Base-by-base conservation (phyloP, 92 coral and sea anemone genomes). In the Phenganax marumi region DNA sequence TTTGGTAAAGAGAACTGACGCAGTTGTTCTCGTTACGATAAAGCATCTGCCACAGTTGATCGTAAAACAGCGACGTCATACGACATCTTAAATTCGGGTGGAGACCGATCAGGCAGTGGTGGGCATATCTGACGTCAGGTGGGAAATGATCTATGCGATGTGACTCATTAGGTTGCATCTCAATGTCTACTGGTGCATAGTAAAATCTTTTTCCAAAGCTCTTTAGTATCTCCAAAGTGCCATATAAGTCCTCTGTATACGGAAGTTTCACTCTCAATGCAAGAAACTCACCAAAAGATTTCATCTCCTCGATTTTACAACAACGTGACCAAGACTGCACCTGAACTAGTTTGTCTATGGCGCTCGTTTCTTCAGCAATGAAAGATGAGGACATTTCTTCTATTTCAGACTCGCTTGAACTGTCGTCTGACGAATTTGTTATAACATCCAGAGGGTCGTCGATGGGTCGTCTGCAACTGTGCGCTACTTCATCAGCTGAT, bases 31-130 rank as follows among this genome's bases (percentile, higher is more conserved):
- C 81, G 60, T 83, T 85, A 22, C 19, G 49, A 66, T 66, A 25
- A 55, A 77, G 61, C 49, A 52, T 72, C 24, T 73, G 16, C 16
- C 89, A 88, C 21, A 93, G 84, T 7, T 33, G 18, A 76, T 73
- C 26, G 81, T 92, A 95, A 7, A 52, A 52, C 8, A 85, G 84
- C 17, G 72, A 51, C 21, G 86, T 49, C 50, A 92, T 76, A 39
- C 97, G 89, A 57, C 95, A 93, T 60, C 83, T 88, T 55, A 90
- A 80, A 18, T 84, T 65, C 10, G 99, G 99, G 62, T 89, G 91
- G 52, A 88, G 85, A 33, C 85, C 79, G 48, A 91, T 57, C 75
- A 96, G 87, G 77, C 97, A 91, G 22, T 92, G 89, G 17, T 88
- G 84, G 26, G 93, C 91, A 56, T 96, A 96, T 33, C 79, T 86